A percentile compares a stretch with the other conserved stretches of the same genome.
These are phyloP conservation scores for Drosophila miranda DNA, from an alignment of 1,140 invertebrate genomes.

Conservation along the genomic window DNA sequence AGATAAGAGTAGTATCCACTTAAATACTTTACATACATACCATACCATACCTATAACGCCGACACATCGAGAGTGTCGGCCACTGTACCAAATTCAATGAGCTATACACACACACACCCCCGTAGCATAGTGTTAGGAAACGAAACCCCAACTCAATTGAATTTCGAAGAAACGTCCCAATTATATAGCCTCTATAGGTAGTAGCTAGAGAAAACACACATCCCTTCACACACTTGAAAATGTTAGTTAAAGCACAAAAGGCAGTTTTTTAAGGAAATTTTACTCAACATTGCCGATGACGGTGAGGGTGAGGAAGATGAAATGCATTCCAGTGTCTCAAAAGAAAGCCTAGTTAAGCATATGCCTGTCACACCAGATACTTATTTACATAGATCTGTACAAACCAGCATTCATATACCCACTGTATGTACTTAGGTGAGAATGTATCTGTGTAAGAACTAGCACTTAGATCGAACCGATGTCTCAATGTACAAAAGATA, in stretches of 20 bases:
- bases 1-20: constrained; percentile 29
- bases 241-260: constrained; percentile 41
- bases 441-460: constrained; percentile 24
- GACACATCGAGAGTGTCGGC: constrained; percentile 23
- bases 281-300: constrained; percentile 47
- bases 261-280: constrained; percentile 75
- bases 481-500: constrained; percentile 77
- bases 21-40: background rate
- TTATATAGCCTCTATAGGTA: constrained; percentile 26
- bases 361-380: constrained; percentile 47
- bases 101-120: constrained; percentile 41
- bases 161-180: constrained; percentile 13
- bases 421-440: constrained; percentile 9
- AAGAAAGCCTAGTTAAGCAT: constrained; percentile 58
- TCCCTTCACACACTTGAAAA: constrained; percentile 19
- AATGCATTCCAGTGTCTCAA: constrained; percentile 77
- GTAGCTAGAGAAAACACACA: constrained; percentile 56
- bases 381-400: constrained; percentile 45
- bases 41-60: constrained; percentile 1
- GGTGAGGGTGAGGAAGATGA: constrained; percentile 29
- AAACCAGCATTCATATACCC: constrained; percentile 28
- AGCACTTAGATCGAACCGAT: constrained; percentile 58
- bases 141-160: constrained; percentile 41
- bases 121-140: constrained; percentile 27
- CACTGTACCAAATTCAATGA: constrained; percentile 74